Evolutionary conservation across 2,888 invertebrate genomes (phyloP).

Genomic region (Rhopalosiphum nymphaeae): DNA sequence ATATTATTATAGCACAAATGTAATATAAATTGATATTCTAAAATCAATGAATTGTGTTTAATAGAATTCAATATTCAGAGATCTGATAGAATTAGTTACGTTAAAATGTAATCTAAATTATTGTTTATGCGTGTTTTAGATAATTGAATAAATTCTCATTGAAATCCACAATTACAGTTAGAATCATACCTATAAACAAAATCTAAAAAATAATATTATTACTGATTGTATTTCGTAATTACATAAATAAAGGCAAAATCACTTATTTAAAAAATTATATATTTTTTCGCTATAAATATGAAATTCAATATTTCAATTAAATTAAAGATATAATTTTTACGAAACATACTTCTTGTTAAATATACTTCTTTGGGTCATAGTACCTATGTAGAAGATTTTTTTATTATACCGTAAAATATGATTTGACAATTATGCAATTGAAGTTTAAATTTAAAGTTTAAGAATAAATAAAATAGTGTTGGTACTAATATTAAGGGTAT

Average conservation of each 20-base stretch:
- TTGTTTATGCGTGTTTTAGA: background rate
- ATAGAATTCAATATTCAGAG: background rate
- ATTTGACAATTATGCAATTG: background rate
- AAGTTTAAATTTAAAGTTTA: background rate
- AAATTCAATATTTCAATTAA: background rate
- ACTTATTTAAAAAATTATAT: background rate
- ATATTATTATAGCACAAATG: background rate
- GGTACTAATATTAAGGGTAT: background rate
- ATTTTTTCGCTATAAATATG: background rate
- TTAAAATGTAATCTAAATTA: background rate
- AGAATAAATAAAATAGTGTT: background rate
- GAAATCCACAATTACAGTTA: background rate
- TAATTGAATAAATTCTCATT: background rate
- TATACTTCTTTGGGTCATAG: background rate
- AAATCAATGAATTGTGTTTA: background rate
- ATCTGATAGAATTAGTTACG: background rate
- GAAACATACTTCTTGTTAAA: background rate
- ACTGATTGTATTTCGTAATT: background rate
- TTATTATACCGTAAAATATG: background rate
- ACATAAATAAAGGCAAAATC: background rate
- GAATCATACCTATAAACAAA: background rate
- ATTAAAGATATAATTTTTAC: background rate
- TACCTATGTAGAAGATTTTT: background rate
- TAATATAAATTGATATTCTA: background rate
- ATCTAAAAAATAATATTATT: background rate